phyloP scores from a whole-genome alignment of 1,140 invertebrate genomes.

The Triops longicaudatus region DNA sequence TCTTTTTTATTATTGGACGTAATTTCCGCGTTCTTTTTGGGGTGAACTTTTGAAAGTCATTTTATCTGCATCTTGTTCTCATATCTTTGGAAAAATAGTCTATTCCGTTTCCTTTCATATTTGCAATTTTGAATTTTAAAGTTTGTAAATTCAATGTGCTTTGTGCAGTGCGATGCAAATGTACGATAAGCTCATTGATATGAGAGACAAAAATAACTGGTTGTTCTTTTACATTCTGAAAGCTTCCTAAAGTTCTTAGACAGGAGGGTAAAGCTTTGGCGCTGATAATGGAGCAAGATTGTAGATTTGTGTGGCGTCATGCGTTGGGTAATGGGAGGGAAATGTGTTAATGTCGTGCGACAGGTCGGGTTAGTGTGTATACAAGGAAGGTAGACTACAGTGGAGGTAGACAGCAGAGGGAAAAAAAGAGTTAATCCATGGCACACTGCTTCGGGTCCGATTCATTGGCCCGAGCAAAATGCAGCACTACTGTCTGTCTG shows the following conservation, averaged over 20 bases:
- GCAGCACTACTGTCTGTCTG: not conserved
- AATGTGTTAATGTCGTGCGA: slow-evolving; percentile 3
- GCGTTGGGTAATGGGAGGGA: not conserved
- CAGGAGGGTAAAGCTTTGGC: not conserved
- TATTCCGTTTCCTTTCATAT: no score
- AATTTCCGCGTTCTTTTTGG: no score
- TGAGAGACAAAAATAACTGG: no score
- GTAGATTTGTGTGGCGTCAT: not conserved
- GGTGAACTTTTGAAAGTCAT: no score
- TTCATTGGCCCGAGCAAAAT: not conserved
- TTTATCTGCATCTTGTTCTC: no score
- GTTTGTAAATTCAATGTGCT: no score
- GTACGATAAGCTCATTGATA: no score
- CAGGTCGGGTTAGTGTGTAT: not conserved
- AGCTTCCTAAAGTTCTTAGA: not conserved
- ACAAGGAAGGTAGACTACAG: not conserved
- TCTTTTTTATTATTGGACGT: no score
- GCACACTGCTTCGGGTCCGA: not conserved
- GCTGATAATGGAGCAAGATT: not conserved
- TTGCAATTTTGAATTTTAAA: no score
- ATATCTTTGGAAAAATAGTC: no score
- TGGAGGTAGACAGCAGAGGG: not conserved
- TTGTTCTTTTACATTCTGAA: no score
- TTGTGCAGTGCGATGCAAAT: no score
- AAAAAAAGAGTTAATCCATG: not conserved